Evolutionary conservation across 2,888 invertebrate genomes (phyloP).

Genomic region (Peribatodes rhomboidaria): DNA sequence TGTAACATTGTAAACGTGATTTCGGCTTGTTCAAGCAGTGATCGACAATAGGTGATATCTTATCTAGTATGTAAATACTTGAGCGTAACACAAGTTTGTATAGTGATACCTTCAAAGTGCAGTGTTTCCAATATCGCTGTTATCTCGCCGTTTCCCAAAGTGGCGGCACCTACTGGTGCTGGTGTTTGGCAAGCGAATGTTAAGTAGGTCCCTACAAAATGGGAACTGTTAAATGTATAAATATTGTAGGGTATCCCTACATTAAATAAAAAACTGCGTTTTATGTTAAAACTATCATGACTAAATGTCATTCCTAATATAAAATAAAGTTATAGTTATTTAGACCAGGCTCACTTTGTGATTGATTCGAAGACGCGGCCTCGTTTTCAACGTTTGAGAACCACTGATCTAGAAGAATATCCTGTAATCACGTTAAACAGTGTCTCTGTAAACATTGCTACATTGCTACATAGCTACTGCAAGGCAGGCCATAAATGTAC

Average conservation of each 20-base stretch:
- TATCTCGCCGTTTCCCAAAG: constrained; percentile 2
- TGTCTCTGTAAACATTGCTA: neutral
- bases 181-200: neutral
- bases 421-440: neutral
- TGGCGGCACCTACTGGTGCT: too few relatives aligned
- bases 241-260: too few relatives aligned
- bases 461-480: neutral
- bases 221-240: neutral
- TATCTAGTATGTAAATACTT: constrained; percentile 11
- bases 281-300: too few relatives aligned
- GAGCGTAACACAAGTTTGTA: neutral
- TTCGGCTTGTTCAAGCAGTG: neutral
- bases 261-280: too few relatives aligned
- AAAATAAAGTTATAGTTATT: too few relatives aligned
- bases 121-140: constrained; percentile 1
- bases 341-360: too few relatives aligned
- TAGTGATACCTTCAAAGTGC: neutral
- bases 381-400: neutral
- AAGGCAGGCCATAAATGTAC: too few relatives aligned
- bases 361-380: neutral
- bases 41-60: constrained; percentile 14
- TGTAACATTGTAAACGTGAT: neutral
- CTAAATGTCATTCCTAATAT: too few relatives aligned
- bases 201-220: neutral
- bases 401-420: neutral